A percentile compares a stretch with the other conserved stretches of the same genome.
These are phyloP conservation scores for Dendrolimus kikuchii DNA, from an alignment of 1,140 invertebrate species.

Conservation along the genomic window DNA sequence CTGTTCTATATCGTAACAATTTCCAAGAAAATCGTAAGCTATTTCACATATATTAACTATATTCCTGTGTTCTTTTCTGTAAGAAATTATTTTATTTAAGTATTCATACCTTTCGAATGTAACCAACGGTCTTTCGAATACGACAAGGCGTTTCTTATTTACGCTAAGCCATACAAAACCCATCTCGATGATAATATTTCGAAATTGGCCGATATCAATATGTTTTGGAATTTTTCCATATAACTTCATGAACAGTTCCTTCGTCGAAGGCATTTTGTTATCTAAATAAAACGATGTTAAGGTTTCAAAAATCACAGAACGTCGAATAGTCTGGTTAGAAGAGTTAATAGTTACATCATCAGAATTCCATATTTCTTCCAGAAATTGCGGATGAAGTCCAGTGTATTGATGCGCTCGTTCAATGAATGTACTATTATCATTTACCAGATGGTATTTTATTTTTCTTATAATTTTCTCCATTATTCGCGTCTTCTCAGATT, in stretches of 20 bases:
- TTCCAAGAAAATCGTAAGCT: neutral
- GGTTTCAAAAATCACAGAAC: constrained; percentile 14
- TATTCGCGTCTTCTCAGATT: neutral
- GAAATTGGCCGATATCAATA: constrained; percentile 25
- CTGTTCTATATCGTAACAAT: neutral
- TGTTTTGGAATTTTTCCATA: constrained; percentile 16
- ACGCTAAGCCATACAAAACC: constrained; percentile 28
- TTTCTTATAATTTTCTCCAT: neutral
- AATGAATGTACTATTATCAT: no score
- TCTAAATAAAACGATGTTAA: constrained; percentile 15
- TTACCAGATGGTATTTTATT: no score
- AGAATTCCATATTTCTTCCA: constrained; percentile 6
- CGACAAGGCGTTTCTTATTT: constrained; percentile 1
- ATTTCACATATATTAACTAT: constrained; percentile 19
- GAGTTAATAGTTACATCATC: neutral
- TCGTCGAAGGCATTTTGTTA: constrained; percentile 17
- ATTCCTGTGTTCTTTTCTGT: constrained; percentile 11
- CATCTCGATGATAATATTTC: constrained; percentile 24
- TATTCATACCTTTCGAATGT: constrained; percentile 33
- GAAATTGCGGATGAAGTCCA: constrained; percentile 9
- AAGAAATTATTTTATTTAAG: constrained; percentile 17
- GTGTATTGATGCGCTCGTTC: neutral
- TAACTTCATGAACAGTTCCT: constrained; percentile 17
- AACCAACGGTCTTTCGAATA: constrained; percentile 29
- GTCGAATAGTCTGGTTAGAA: no score